Evolutionary conservation across 2,797 vertebrate species (phyloP).

Genomic region (Cynodonichthys magdalenae): DNA sequence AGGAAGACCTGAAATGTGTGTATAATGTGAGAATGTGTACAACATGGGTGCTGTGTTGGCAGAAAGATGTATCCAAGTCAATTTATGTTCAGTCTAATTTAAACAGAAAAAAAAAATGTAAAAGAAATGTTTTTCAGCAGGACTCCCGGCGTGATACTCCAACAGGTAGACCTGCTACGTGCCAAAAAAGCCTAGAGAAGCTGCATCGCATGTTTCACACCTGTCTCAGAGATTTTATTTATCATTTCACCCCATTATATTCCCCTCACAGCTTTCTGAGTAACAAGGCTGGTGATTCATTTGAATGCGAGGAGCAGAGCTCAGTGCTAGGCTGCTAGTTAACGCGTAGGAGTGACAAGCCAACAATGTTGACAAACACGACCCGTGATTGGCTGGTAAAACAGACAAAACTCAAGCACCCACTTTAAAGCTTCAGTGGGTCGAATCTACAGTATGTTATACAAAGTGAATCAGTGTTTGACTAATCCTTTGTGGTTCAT

Average conservation of each 20-base stretch:
- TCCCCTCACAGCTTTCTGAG: slow-evolving; percentile 53
- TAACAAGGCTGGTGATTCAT: slow-evolving; percentile 55
- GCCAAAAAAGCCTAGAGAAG: slow-evolving; percentile 21
- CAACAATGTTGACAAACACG: slow-evolving; percentile 55
- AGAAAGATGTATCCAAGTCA: neutral
- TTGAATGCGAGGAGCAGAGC: slow-evolving; percentile 33
- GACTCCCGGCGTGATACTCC: slow-evolving; percentile 13
- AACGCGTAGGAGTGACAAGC: slow-evolving; percentile 36
- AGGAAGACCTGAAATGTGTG: neutral
- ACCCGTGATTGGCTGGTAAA: slow-evolving; percentile 40
- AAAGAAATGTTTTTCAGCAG: slow-evolving; percentile 26
- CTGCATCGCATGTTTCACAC: slow-evolving; percentile 40
- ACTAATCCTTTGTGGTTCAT: slow-evolving; percentile 35
- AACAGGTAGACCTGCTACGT: slow-evolving; percentile 25
- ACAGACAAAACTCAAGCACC: slow-evolving; percentile 18
- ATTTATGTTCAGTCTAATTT: slow-evolving; percentile 33
- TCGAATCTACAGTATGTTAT: slow-evolving; percentile 20
- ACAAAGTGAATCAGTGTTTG: slow-evolving; percentile 26
- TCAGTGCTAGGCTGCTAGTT: slow-evolving; percentile 33
- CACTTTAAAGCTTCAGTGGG: slow-evolving; percentile 17
- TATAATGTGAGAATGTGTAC: neutral
- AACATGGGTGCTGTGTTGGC: neutral
- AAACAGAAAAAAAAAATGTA: slow-evolving; percentile 19
- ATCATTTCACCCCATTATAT: slow-evolving; percentile 57
- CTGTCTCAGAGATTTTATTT: slow-evolving; percentile 51